Percentiles rank a stretch among this genome's conserved stretches.
Conservation (phyloP, 2,113 vertebrate genomes). For the Ceratotherium simum region DNA sequence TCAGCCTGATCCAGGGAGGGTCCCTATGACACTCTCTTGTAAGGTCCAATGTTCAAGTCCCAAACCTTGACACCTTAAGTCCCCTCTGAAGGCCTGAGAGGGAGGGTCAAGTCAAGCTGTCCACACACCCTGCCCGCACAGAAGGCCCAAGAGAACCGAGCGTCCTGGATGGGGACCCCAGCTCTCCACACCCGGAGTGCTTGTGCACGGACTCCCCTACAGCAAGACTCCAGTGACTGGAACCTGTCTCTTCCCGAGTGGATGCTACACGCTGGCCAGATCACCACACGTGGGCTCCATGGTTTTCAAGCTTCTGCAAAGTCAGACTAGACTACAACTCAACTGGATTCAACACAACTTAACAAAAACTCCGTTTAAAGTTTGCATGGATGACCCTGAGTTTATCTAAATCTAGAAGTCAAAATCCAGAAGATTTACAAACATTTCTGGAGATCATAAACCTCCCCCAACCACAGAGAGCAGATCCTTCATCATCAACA, state of each 20-base stretch:
- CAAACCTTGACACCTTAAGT: conserved; percentile 1
- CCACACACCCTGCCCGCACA: rapidly evolving
- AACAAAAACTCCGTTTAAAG: rapidly evolving
- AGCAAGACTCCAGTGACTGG: no score
- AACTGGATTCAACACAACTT: rapidly evolving
- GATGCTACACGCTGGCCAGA: neutral
- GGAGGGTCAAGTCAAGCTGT: rapidly evolving
- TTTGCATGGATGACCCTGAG: rapidly evolving
- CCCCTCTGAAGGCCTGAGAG: neutral
- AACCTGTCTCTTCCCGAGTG: neutral
- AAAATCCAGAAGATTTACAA: rapidly evolving
- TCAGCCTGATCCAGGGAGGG: conserved; percentile 56
- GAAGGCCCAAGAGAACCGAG: rapidly evolving
- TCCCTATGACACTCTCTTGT: neutral
- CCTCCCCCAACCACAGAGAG: rapidly evolving
- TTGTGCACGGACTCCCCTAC: no score
- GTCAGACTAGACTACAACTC: no score
- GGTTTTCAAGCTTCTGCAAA: neutral
- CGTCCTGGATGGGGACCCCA: rapidly evolving
- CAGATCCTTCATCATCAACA: rapidly evolving
- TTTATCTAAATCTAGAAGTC: no score
- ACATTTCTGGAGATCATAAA: rapidly evolving
- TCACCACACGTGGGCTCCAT: no score
- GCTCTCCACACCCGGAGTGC: rapidly evolving
- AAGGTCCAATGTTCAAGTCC: conserved; percentile 52